Evolutionary conservation across 2,797 vertebrate species (phyloP), one percentile per base, ranked within the genome.

Genomic region (Chaetodon trifasciatus): DNA sequence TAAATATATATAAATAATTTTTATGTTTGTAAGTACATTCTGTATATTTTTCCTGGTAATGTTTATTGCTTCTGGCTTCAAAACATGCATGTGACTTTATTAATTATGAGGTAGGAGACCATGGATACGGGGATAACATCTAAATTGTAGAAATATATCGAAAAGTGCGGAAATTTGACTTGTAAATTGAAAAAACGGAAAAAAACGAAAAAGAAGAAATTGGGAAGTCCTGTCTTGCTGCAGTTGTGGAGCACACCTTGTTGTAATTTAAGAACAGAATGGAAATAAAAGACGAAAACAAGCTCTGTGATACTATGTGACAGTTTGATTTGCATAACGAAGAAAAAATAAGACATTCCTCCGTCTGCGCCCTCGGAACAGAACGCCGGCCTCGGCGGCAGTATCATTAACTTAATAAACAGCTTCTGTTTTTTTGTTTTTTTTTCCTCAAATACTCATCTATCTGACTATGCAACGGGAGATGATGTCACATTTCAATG

Each of bases 1-100:
- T 95, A 95, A 94, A 96, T 95, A 96, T 95, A 95, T 92, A 95
- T 92, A 94, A 93, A 95, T 96, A 94, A 95, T 97, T 97, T 97
- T 94, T 97, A 95, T 96, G 96, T 97, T 97, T 97, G 97, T 98
- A 97, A 98, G 97, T 98, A 97, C 96, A 95, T 97, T 94, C 96
- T 96, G 96, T 99, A 95, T 97, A 96, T 97, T 96, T 97, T 92
- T 93, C 90, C 92, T 88, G 90, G 85, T 94, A 86, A 90, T 94
- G 93, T 96, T 93, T 92, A 91, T 92, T 93, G 89, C 91, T 92
- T 96, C 96, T 91, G 94, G 94, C 96, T 97, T 96, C 96, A 94
- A 96, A 94, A 96, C 96, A 76, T 92, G 96, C 96, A 93, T 95
- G 96, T 96, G 95, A 96, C 93, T 93, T 93, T 88, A 87, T 81